Evolutionary conservation across 2,888 invertebrate species (phyloP).

Genomic region (Drosophila pseudotakahashii): DNA sequence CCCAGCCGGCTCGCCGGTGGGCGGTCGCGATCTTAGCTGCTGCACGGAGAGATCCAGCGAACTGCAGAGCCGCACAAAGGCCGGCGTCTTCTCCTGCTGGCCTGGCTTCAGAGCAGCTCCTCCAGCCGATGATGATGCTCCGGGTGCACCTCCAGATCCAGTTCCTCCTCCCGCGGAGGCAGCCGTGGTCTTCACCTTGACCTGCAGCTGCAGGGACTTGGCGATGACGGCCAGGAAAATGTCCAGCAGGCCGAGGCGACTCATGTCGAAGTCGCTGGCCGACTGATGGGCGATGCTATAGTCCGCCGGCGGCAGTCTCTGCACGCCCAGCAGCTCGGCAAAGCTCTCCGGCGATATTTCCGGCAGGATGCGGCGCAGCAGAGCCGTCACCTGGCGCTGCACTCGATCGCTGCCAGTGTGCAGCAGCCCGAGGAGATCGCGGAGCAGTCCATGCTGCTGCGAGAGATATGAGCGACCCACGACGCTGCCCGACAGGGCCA

Average conservation of each 20-base stretch:
- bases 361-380: slow-evolving; percentile 93
- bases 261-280: slow-evolving; percentile 83
- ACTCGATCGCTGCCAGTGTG: slow-evolving; percentile 98
- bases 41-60: slow-evolving; percentile 83
- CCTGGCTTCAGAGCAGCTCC: slow-evolving; percentile 35
- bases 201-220: slow-evolving; percentile 95
- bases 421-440: slow-evolving; percentile 93
- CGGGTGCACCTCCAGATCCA: background rate
- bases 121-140: background rate
- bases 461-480: slow-evolving; percentile 96
- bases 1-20: slow-evolving; percentile 37
- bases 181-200: slow-evolving; percentile 87
- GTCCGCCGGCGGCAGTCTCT: slow-evolving; percentile 89
- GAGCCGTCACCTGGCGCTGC: slow-evolving; percentile 94
- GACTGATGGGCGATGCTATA: slow-evolving; percentile 89
- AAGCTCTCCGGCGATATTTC: slow-evolving; percentile 95
- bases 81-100: slow-evolving; percentile 86
- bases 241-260: slow-evolving; percentile 92
- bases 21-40: slow-evolving; percentile 69
- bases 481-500: slow-evolving; percentile 96
- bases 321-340: slow-evolving; percentile 90
- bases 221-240: slow-evolving; percentile 95
- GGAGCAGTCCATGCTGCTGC: slow-evolving; percentile 93
- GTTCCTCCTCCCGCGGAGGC: slow-evolving; percentile 9
- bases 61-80: slow-evolving; percentile 82